Evolutionary conservation across 2,113 vertebrate species (phyloP), one percentile per base, ranked within the genome.

Genomic region (Ia io): DNA sequence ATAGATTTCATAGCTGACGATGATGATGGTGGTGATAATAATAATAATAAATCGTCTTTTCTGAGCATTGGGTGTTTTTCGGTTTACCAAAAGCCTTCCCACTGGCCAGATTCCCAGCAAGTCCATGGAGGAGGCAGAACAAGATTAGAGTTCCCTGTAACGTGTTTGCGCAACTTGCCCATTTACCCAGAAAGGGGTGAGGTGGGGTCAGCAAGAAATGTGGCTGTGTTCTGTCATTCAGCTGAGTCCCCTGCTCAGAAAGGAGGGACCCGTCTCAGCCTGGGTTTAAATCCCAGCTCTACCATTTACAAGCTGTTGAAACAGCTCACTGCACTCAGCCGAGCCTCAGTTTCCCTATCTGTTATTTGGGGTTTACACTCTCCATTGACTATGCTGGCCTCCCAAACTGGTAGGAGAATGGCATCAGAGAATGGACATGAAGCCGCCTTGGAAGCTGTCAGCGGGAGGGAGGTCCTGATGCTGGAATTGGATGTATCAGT

Each of bases 281-380:
- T 30, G 37, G 28, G 17, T 14, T 69, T 79, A 73, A 47, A 47
- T 51, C 69, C 25, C 63, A 42, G 16, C 35, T 40, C n/a, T 16
- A 10, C 65, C 16, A 7, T 23, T 25, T 9, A 16, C 0, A 7
- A 51, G 51, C 84, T 35, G 40, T 56, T 20, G 17, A 80, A 76
- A 35, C 6, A 16, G 4, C 42, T 78, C 42, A 5, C 20, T 5
- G 37, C 32, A 32, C 10, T 22, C 84, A 20, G 0, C 2, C 12
- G 51, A 32, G 44, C 35, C 56, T 95, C 80, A 20, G 80, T 56
- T 92, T 90, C 51, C 61, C 22, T 53, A 20, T 59, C 53, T 82
- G 16, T 22, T 37, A 51, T 47, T 7, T 85, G 80, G 51, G 44
- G 44, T 23, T 49, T 42, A 2, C 25, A 2, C 3, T 28, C 18